Evolutionary conservation across 2,113 vertebrate species (phyloP).

Genomic region (Elanoides forficatus): DNA sequence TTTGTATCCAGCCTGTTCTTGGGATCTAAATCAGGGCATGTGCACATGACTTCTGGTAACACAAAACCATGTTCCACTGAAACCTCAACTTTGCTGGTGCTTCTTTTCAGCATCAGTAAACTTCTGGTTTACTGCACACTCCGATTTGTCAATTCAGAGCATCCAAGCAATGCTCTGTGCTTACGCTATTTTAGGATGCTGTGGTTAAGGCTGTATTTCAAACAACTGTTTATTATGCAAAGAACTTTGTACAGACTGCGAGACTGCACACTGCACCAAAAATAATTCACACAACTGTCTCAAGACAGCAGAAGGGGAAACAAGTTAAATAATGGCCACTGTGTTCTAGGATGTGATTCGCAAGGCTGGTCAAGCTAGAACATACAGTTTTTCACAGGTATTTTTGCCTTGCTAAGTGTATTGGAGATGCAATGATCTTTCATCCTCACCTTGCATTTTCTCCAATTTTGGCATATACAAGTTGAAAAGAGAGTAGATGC

Average conservation of each 20-base stretch:
- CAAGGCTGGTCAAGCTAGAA: not conserved
- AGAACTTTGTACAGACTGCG: not conserved
- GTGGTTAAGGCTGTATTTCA: not conserved
- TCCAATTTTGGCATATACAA: conserved; percentile 90
- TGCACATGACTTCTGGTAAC: conserved; percentile 8
- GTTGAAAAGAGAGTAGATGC: conserved; percentile 94
- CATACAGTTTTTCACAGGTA: not conserved
- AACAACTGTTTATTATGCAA: not conserved
- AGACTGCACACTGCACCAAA: not conserved
- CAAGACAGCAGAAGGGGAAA: not conserved
- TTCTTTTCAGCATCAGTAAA: not conserved
- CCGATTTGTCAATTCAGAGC: not conserved
- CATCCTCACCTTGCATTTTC: conserved; percentile 92
- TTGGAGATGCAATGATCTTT: not conserved
- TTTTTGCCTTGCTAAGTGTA: not conserved
- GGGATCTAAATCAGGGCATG: not conserved
- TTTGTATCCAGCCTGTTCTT: not conserved
- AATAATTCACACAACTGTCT: not conserved
- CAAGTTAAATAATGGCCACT: not conserved
- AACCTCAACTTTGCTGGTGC: not conserved
- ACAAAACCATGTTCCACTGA: not conserved
- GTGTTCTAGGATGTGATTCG: not conserved
- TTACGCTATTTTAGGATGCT: not conserved
- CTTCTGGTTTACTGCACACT: not conserved
- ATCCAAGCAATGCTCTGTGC: not conserved